These are phyloP conservation scores for Tortricodes alternella DNA, from an alignment of 2,888 invertebrate species.

Conservation along the genomic window DNA sequence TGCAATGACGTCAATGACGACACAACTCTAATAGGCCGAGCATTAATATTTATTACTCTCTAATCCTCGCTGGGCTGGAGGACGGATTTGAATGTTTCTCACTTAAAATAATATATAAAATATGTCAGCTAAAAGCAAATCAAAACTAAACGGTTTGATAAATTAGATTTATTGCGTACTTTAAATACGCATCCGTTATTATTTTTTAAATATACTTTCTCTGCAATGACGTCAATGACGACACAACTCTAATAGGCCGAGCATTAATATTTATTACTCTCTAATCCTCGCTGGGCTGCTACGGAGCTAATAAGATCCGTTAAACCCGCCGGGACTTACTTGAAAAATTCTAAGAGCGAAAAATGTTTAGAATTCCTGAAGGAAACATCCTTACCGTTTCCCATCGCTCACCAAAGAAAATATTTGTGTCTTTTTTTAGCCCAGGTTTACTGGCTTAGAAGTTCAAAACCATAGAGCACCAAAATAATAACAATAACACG, in stretches of 20 bases:
- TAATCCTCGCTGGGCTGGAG: not conserved
- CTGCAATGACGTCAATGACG: conserved; percentile 7
- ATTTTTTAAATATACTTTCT: not conserved
- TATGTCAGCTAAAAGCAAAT: no score
- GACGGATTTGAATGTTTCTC: no score
- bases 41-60: not conserved
- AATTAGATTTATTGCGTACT: no score
- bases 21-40: no score
- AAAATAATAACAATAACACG: no score
- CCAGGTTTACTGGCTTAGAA: conserved; percentile 1
- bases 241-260: no score
- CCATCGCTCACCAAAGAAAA: not conserved
- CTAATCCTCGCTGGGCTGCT: not conserved
- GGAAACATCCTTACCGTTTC: conserved; percentile 11
- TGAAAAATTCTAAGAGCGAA: conserved; percentile 16
- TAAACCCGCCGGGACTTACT: conserved; percentile 15
- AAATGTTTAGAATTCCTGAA: conserved; percentile 20
- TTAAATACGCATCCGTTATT: no score
- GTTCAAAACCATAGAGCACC: not conserved
- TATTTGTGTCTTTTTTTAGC: conserved; percentile 14
- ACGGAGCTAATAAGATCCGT: conserved; percentile 16
- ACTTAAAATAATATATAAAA: no score
- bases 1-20: conserved; percentile 10
- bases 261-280: not conserved
- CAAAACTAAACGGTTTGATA: no score